Base-by-base conservation (phyloP, 2,797 vertebrate genomes). In the Sternotherus odoratus region DNA sequence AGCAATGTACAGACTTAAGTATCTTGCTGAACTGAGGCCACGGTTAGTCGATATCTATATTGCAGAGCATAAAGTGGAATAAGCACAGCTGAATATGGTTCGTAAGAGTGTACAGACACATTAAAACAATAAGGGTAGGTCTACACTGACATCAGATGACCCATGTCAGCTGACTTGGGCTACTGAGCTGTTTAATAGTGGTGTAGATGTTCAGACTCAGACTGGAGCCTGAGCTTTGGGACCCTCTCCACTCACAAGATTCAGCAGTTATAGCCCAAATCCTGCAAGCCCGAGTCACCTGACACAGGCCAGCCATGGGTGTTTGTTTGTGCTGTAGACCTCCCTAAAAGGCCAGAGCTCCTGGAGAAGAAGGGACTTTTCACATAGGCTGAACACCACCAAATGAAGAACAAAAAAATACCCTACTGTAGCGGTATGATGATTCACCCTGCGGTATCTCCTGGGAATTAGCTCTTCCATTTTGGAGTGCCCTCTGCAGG, bases 281-380 rank as follows among this genome's bases (percentile, higher is more conserved):
- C 36, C 63, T 39, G 19, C n/a, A 36, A 69, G 10, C n/a, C n/a
- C 11, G 5, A 69, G 63, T 69, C n/a, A 69, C 19, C n/a, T 69
- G 63, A 39, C n/a, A 69, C 63, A 12, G 19, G n/a, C n/a, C 63
- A 69, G 63, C n/a, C n/a, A 39, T 23, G n/a, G n/a, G 2, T 36
- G 9, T 66, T 66, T 66, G 21, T 36, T 5, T 39, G 10, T 12
- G 19, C 5, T 36, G 15, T 23, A 36, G n/a, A 39, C 63, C 21
- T 39, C 19, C 19, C 10, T 69, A 69, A 75, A 15, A 48, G 43
- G 43, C 43, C 15, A 46, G 24, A 48, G 43, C 69, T 89, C 49
- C 79, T 56, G 92, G 72, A 94, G 78, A 93, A 93, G 48, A 56
- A 91, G 91, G 86, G 87, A 96, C 89, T 96, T 95, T 95, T 95